Evolutionary conservation across 2,888 invertebrate species (phyloP).

Genomic region (Apamea crenata): DNA sequence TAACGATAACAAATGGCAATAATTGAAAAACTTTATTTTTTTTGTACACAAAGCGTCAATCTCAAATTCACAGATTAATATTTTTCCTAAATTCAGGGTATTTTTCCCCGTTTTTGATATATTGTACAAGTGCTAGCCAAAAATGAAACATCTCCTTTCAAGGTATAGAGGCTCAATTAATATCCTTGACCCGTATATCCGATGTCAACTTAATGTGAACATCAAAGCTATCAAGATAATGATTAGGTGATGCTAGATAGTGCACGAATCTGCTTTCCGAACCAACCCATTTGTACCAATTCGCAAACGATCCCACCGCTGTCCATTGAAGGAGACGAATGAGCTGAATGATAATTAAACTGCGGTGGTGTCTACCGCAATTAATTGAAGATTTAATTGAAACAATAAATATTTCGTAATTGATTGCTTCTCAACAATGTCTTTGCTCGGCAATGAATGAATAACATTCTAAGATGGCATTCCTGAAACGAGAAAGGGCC

Average conservation of each 20-base stretch:
- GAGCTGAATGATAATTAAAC: conserved; percentile 22
- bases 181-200: background rate
- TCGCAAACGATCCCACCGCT: background rate
- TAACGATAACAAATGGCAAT: too few species aligned
- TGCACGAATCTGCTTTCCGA: background rate
- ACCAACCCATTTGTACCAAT: background rate
- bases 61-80: too few species aligned
- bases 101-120: too few species aligned
- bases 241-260: background rate
- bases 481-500: too few species aligned
- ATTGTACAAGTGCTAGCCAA: too few species aligned
- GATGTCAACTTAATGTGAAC: background rate
- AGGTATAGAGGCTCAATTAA: background rate
- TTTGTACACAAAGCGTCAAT: too few species aligned
- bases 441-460: conserved; percentile 3
- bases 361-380: conserved; percentile 8
- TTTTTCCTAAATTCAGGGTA: too few species aligned
- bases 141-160: too few species aligned
- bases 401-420: conserved; percentile 43
- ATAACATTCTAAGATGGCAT: background rate
- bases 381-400: conserved; percentile 44
- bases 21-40: too few species aligned
- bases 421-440: conserved; percentile 20
- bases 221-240: background rate
- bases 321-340: conserved; percentile 21